Evolutionary conservation across 2,888 invertebrate species (phyloP), one percentile per base, ranked within the genome.

Genomic region (Epicampocera succincta): DNA sequence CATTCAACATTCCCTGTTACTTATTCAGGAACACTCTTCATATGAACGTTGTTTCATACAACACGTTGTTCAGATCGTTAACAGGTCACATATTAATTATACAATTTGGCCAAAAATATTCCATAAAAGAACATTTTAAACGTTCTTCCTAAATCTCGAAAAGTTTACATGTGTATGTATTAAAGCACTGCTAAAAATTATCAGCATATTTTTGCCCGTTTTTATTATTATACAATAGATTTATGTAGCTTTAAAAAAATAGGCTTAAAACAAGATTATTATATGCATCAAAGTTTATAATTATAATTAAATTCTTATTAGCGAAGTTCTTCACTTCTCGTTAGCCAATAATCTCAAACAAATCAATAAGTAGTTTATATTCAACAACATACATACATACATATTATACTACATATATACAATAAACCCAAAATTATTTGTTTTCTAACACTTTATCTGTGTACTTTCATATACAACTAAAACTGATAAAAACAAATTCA

Each of bases 301-400:
- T 75, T 50, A 50, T 40, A 38, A 50, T 58, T 56, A 44, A 54
- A 73, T 60, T 75, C 71, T 71, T 61, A 76, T 76, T 76, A 76
- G 80, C 80, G 54, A 81, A 73, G 58, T 68, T 81, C 29, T 40
- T 21, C 58, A 77, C 81, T 73, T 77, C 68, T 77, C 73, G 65
- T 77, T 77, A 77, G 73, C 77, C 63, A 58, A 65, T 48, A n/a
- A 44, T 33, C 42, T 15, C 44, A 61, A 48, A 48, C 38, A 50
- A 40, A 78, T 50, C 42, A 15, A 58, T 11, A 13, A 52, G 71
- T 60, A 71, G 60, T 40, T 48, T 13, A 50, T 40, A 46, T 73
- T 42, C 25, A 77, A 63, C 54, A 76, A 44, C 60, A 65, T 48
- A 54, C n/a, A 72, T 61, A 29, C 63, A 73, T 19, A 74, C 9